A percentile compares a stretch with the other conserved stretches of the same genome.
phyloP scores from a whole-genome alignment of 2,113 vertebrate species.

The Etheostoma spectabile region DNA sequence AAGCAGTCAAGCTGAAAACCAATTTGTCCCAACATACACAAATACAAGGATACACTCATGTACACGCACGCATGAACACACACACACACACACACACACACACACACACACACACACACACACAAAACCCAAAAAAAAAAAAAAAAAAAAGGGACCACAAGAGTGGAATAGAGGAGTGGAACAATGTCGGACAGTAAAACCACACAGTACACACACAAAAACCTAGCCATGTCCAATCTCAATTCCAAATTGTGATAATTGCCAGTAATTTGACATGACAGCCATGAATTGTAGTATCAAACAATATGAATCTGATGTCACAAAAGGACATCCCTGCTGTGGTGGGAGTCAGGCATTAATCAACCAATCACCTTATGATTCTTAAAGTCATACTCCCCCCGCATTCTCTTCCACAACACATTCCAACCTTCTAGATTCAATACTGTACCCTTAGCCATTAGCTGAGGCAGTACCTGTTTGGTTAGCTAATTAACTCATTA shows the following conservation, averaged over 20 bases:
- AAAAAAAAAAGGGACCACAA: too few species aligned
- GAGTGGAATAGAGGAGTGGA: constrained; percentile 29
- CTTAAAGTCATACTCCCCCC: constrained; percentile 1
- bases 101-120: constrained; percentile 13
- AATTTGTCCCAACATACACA: constrained; percentile 78
- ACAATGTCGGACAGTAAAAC: constrained; percentile 14
- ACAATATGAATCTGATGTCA: constrained; percentile 45
- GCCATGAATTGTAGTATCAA: constrained; percentile 47
- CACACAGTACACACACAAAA: constrained; percentile 26
- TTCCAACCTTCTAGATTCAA: constrained; percentile 16
- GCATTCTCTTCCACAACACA: not conserved
- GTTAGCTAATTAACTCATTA: constrained; percentile 76
- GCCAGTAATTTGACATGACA: constrained; percentile 59
- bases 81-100: constrained; percentile 7
- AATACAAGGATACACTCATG: constrained; percentile 50
- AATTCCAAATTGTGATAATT: constrained; percentile 45
- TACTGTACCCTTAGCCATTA: constrained; percentile 34
- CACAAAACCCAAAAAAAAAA: too few species aligned
- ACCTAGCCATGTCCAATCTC: constrained; percentile 43
- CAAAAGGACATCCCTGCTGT: constrained; percentile 6
- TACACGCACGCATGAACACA: constrained; percentile 30
- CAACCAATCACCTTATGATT: constrained; percentile 5
- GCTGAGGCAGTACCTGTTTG: constrained; percentile 53
- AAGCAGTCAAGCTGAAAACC: constrained; percentile 77
- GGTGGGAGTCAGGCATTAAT: constrained; percentile 18